Evolutionary conservation across 2,797 vertebrate genomes (phyloP), one percentile per base, ranked within the genome.

Genomic region (Peromyscus attwateri): DNA sequence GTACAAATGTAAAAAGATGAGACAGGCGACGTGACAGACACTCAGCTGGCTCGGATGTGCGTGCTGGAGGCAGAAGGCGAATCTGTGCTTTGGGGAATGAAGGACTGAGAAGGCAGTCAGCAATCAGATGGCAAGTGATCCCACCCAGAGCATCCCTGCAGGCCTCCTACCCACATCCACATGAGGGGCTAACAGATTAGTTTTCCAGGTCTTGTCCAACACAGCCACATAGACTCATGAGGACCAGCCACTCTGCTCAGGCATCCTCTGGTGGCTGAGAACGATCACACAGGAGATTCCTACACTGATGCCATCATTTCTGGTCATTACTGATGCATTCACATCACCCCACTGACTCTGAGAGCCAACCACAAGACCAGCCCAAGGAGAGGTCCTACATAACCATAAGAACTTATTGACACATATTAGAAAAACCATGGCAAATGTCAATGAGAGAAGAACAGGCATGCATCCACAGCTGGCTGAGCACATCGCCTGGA

Each of bases 401-500:
- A 9, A n/a, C 29, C 4, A 17, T 27, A 21, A 27, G 62, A n/a
- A 19, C 4, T 13, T 3, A 3, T 3, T 1, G 1, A 25, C 4
- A 23, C 25, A 19, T 1, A 1, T 3, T 9, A 2, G 12, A 21
- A 55, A 83, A 84, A 75, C 31, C 60, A 16, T n/a, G 37, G 13
- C 73, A 75, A 1, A 16, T 11, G 7, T 34, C 0, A 12, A 7
- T 1, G 49, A 10, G 4, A 34, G 0, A 6, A 13, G n/a, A 46
- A 21, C 0, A n/a, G 1, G 0, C 43, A 5, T 10, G 5, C 29
- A 13, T 17, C 0, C 2, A 0, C 5, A 10, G 23, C n/a, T 64
- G 13, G 21, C 57, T 83, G 81, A 83, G 16, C 25, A 64, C 25
- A 81, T n/a, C 79, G 25, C 21, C 79, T 31, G 14, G 29, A 29